Conservation (phyloP, 2,797 vertebrate species). For the Apogon hyalosoma region DNA sequence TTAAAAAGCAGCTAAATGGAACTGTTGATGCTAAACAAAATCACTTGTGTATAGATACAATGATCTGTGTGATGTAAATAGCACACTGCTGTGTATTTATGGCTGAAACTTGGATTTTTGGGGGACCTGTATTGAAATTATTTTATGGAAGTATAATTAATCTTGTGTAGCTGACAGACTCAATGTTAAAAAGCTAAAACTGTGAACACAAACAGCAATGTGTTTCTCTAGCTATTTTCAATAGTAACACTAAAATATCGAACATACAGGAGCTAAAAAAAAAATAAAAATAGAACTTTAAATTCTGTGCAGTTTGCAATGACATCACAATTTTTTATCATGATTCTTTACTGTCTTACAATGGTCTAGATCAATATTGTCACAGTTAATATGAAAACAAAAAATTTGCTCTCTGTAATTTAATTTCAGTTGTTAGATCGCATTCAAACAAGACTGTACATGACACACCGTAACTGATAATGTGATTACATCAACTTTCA, state of each 20-base stretch:
- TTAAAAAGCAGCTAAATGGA: background rate
- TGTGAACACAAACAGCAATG: background rate
- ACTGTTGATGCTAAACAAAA: no score
- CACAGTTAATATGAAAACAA: background rate
- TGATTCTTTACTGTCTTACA: background rate
- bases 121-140: background rate
- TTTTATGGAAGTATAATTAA: slow-evolving; percentile 3
- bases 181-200: background rate
- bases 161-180: background rate
- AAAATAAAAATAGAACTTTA: background rate
- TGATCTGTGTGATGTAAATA: no score
- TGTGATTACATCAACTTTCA: slow-evolving; percentile 10
- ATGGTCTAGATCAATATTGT: slow-evolving; percentile 10
- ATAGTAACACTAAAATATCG: background rate
- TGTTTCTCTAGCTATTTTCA: background rate
- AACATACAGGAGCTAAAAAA: background rate
- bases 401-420: slow-evolving; percentile 15
- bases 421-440: slow-evolving; percentile 14
- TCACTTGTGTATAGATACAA: no score
- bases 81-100: background rate
- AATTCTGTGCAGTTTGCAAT: background rate
- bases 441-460: slow-evolving; percentile 10
- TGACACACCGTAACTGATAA: slow-evolving; percentile 4
- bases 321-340: background rate
- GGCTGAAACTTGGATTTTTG: background rate